Percentiles rank a stretch among this genome's conserved stretches.
phyloP scores from a whole-genome alignment of 2,797 vertebrate species.

The Sandelia bainsii region DNA sequence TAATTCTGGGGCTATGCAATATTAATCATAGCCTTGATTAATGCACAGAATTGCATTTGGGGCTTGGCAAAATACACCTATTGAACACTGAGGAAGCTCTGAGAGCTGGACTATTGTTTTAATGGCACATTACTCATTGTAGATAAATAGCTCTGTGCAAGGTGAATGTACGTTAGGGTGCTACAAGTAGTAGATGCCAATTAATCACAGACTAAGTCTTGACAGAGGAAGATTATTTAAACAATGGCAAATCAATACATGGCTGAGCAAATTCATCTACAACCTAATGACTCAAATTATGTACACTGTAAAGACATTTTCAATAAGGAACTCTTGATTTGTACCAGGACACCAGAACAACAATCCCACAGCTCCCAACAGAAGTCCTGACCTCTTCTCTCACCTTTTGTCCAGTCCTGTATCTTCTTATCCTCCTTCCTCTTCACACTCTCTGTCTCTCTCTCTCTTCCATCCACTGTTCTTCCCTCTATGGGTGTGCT shows the following conservation, averaged over 20 bases:
- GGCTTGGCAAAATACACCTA: conserved; percentile 5
- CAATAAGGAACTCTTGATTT: neutral
- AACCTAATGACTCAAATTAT: neutral
- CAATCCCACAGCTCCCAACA: neutral
- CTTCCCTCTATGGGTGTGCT: conserved; percentile 91
- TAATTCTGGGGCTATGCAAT: conserved; percentile 16
- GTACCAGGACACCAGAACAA: neutral
- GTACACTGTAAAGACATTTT: neutral
- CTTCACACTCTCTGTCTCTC: conserved; percentile 90
- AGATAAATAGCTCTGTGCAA: conserved; percentile 4
- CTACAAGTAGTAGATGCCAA: conserved; percentile 4
- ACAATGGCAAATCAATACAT: conserved; percentile 24
- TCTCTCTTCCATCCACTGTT: conserved; percentile 97
- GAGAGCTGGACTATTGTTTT: neutral
- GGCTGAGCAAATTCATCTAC: neutral
- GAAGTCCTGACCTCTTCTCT: conserved; percentile 15
- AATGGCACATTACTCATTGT: neutral
- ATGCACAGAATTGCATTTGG: neutral
- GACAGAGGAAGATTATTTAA: conserved; percentile 3
- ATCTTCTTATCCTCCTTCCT: conserved; percentile 92
- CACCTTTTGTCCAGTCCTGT: conserved; percentile 93
- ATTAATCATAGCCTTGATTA: conserved; percentile 30
- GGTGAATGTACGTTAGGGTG: neutral
- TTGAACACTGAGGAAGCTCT: neutral
- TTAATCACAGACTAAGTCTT: conserved; percentile 10